Evolutionary conservation across 2,113 vertebrate species (phyloP).

Genomic region (Thomomys bottae): DNA sequence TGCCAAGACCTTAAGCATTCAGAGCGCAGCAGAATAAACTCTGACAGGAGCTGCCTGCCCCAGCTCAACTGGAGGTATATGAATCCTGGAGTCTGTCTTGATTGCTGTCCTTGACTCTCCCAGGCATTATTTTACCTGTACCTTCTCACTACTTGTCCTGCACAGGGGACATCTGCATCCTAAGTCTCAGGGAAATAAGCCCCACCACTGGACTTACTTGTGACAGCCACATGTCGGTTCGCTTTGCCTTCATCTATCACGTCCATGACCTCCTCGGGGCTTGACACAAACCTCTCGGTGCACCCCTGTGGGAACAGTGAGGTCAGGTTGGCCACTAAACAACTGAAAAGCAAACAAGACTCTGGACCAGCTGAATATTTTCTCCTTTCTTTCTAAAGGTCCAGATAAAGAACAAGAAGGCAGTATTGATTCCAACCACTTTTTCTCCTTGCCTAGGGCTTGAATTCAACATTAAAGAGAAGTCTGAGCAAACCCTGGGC

Average conservation of each 20-base stretch:
- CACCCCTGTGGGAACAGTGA: conserved; percentile 89
- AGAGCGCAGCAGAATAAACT: background rate
- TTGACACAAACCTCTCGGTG: conserved; percentile 97
- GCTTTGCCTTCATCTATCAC: conserved; percentile 98
- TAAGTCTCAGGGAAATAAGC: background rate
- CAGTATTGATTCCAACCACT: background rate
- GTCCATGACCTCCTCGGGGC: conserved; percentile 97
- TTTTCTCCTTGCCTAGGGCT: background rate
- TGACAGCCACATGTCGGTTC: conserved; percentile 96
- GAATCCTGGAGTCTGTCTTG: accelerated
- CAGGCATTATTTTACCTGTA: accelerated
- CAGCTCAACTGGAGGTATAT: accelerated
- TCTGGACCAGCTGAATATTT: conserved; percentile 12
- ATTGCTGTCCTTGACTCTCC: background rate
- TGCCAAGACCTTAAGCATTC: background rate
- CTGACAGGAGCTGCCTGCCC: background rate
- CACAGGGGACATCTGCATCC: accelerated
- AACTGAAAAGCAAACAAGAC: background rate
- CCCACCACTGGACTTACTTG: conserved; percentile 87
- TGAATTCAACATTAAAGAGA: conserved; percentile 45
- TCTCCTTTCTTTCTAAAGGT: conserved; percentile 1
- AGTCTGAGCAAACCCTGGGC: conserved; percentile 8
- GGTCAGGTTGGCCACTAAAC: background rate
- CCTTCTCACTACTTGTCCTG: accelerated
- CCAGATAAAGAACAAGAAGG: background rate